phyloP scores from a whole-genome alignment of 2,888 invertebrate genomes.

The Eupithecia exiguata region DNA sequence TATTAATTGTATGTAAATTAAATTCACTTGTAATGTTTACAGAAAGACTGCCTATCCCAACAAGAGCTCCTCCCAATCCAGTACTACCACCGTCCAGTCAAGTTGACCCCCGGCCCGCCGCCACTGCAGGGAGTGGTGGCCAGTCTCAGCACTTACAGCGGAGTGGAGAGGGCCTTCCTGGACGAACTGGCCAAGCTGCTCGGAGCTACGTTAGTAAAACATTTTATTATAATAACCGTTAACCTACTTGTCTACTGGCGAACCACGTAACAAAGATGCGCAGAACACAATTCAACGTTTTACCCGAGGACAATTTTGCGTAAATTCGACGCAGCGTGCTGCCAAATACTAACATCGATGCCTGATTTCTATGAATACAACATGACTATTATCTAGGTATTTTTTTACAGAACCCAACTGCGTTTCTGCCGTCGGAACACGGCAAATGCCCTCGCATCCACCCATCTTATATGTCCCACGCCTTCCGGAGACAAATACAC shows the following conservation, averaged over 20 bases:
- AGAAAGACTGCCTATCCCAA: slow-evolving; percentile 87
- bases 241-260: too few relatives aligned
- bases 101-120: slow-evolving; percentile 66
- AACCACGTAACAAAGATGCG: too few relatives aligned
- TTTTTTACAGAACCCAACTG: slow-evolving; percentile 66
- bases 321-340: too few relatives aligned
- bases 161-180: slow-evolving; percentile 89
- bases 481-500: slow-evolving; percentile 91
- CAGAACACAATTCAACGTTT: too few relatives aligned
- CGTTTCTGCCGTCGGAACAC: slow-evolving; percentile 77
- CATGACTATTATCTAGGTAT: not conserved
- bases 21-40: slow-evolving; percentile 30
- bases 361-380: too few relatives aligned
- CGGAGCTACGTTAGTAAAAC: slow-evolving; percentile 86
- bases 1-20: not conserved
- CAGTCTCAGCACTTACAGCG: slow-evolving; percentile 90
- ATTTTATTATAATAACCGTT: not conserved
- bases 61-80: slow-evolving; percentile 84
- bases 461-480: slow-evolving; percentile 90
- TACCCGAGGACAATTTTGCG: too few relatives aligned
- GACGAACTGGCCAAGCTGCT: slow-evolving; percentile 87
- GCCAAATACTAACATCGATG: too few relatives aligned
- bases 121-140: slow-evolving; percentile 88
- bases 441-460: slow-evolving; percentile 85
- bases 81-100: slow-evolving; percentile 89